Evolutionary conservation across 2,797 vertebrate species (phyloP).

Genomic region (Aselliscus stoliczkanus): DNA sequence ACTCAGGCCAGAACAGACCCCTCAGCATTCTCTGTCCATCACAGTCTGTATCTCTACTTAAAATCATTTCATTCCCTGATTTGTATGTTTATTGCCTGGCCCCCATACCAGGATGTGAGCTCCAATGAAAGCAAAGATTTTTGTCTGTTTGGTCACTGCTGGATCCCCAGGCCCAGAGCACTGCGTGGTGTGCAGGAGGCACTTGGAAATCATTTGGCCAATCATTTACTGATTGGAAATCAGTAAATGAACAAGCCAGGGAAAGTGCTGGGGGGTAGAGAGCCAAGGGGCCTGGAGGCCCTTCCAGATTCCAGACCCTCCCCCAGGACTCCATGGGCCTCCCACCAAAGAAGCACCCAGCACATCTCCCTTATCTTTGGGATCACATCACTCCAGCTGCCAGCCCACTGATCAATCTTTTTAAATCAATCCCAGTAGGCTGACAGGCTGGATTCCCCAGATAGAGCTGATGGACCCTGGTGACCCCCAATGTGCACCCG

Average conservation of each 20-base stretch:
- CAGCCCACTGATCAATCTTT: slow-evolving; percentile 48
- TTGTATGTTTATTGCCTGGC: not conserved
- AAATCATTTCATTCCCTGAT: not conserved
- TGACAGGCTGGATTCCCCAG: slow-evolving; percentile 52
- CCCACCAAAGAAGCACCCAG: not conserved
- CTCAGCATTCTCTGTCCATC: not conserved
- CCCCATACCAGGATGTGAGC: not conserved
- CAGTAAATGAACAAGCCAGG: not conserved
- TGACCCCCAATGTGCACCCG: not conserved
- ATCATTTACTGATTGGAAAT: no score
- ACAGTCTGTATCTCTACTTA: not conserved
- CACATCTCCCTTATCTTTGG: slow-evolving; percentile 26
- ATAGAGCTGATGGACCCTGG: not conserved
- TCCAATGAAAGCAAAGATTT: not conserved
- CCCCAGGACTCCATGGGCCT: not conserved
- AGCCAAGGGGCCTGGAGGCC: not conserved
- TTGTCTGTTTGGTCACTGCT: not conserved
- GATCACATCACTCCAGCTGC: not conserved
- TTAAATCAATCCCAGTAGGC: slow-evolving; percentile 47
- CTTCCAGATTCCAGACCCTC: slow-evolving; percentile 44
- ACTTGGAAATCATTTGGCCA: not conserved
- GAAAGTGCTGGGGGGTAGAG: not conserved
- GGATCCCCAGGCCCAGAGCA: not conserved
- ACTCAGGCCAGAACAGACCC: not conserved
- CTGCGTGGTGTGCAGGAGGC: not conserved